Evolutionary conservation across 2,113 vertebrate genomes (phyloP).

Genomic region (Opisthocomus hoazin): DNA sequence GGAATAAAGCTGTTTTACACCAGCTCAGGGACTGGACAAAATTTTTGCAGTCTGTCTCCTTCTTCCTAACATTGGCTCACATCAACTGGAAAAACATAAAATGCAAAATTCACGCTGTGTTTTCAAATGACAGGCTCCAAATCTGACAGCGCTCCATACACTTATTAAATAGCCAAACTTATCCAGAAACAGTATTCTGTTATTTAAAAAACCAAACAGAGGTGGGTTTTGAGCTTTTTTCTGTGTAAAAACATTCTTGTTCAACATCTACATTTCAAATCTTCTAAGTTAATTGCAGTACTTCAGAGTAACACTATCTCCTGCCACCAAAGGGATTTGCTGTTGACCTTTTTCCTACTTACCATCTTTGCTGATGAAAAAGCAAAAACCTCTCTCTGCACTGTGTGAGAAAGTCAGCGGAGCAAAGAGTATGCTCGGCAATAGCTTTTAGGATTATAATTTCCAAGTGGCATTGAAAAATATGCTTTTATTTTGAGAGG

Average conservation of each 20-base stretch:
- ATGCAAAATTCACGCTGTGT: not conserved
- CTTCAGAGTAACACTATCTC: not conserved
- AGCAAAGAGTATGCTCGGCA: not conserved
- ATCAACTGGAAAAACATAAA: not conserved
- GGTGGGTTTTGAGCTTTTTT: not conserved
- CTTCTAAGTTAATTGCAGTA: not conserved
- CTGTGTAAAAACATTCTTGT: not conserved
- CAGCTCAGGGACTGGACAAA: not conserved
- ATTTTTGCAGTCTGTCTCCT: not conserved
- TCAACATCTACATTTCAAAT: not conserved
- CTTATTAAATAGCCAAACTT: not conserved
- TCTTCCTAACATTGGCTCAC: not conserved
- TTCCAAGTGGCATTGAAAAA: not conserved
- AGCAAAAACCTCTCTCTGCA: not conserved
- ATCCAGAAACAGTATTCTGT: not conserved
- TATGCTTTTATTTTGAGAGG: not conserved
- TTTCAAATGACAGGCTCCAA: not conserved
- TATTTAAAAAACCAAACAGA: not conserved
- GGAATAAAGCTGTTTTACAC: not conserved
- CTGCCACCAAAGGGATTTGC: not conserved
- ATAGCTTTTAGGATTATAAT: not conserved
- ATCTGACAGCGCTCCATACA: not conserved
- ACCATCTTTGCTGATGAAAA: not conserved
- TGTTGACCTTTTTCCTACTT: constrained; percentile 60
- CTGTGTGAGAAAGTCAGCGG: not conserved